Evolutionary conservation across 2,113 vertebrate genomes (phyloP), one percentile per base, ranked within the genome.

Genomic region (Tachysurus fulvidraco): DNA sequence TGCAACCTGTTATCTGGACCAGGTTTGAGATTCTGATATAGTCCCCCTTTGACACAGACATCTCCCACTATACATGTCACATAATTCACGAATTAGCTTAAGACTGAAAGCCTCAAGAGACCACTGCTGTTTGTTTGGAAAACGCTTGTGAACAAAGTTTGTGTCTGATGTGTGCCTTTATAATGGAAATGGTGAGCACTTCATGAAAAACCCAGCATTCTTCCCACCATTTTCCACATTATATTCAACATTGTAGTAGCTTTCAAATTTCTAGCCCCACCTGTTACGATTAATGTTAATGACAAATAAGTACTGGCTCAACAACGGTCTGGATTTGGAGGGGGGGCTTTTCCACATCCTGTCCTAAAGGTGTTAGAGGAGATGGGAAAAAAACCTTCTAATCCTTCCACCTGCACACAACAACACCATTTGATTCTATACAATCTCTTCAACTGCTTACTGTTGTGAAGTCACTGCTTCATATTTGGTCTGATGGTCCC

Each of bases 371-470:
- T 81, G 30, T 81, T 81, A 81, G 55, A 44, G 41, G 78, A 81
- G 30, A 81, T 23, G 76, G 19, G 3, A 8, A 30, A 77, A 36
- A 80, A 60, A 11, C 5, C 78, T 60, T 19, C 19, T 81, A 81
- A 81, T 81, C 78, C 30, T 81, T 60, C 78, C 78, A 60, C 78
- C 78, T 60, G 78, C 36, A 44, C 55, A 81, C 78, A 25, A 55
- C 30, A 81, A 60, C 78, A 41, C 55, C 11, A 25, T 81, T 81
- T 60, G 55, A 44, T 81, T 55, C 78, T 60, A 19, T 81, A 30
- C 78, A 81, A 81, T 81, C 55, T 81, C 55, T 81, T 80, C 28
- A 59, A 55, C 28, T 59, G 4, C 78, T 23, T 12, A 41, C 78
- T 81, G 78, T 81, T 81, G 30, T 81, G 28, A 30, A 81, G 78